Conservation (phyloP, 2,797 vertebrate species). For the Thamnophis elegans region DNA sequence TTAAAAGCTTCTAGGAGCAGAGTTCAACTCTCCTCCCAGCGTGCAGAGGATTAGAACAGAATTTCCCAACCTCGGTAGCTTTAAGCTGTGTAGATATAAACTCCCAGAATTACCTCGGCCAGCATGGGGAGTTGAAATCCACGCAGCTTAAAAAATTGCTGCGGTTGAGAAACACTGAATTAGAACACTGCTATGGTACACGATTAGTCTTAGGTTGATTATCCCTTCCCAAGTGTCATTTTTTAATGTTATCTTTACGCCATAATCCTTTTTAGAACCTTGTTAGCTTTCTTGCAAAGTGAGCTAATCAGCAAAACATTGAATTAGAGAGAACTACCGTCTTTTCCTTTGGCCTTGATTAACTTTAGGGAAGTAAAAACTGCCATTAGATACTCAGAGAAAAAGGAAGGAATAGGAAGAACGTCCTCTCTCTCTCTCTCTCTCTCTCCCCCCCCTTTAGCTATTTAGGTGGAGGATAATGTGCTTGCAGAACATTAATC, state of each 20-base stretch:
- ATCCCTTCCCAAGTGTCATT: neutral
- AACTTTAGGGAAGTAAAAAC: neutral
- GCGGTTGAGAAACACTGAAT: neutral
- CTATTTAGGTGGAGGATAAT: too few species aligned
- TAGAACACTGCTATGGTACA: neutral
- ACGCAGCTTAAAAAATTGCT: neutral
- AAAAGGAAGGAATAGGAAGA: neutral
- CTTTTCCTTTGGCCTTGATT: neutral
- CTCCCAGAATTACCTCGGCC: neutral
- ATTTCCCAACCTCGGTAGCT: neutral
- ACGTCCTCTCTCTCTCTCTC: neutral
- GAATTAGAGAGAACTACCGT: neutral
- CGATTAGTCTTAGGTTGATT: neutral
- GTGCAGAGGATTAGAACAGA: neutral
- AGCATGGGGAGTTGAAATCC: neutral
- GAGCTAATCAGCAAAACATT: neutral
- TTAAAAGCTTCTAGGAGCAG: neutral
- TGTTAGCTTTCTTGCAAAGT: neutral
- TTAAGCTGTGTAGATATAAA: neutral
- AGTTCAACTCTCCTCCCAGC: neutral
- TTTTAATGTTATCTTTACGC: neutral
- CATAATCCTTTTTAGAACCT: neutral
- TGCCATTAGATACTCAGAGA: neutral
- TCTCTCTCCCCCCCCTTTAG: neutral
- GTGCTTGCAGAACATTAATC: neutral